These are phyloP conservation scores for Drosophila limbata DNA, from an alignment of 2,888 invertebrate genomes.

Conservation along the genomic window DNA sequence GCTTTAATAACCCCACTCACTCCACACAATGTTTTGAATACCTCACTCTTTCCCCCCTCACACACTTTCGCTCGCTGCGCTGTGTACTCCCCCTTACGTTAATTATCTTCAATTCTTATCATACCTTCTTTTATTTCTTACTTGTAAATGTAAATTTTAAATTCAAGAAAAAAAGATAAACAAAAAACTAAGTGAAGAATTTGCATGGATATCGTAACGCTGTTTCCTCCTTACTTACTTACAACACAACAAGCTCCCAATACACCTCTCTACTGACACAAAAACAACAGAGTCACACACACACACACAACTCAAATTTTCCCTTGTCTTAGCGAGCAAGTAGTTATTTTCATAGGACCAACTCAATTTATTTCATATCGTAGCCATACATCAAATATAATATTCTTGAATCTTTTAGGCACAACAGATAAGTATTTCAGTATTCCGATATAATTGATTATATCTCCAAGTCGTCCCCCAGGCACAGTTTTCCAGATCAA, in stretches of 20 bases:
- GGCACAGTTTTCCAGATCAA: constrained; percentile 22
- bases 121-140: constrained; percentile 40
- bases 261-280: constrained; percentile 23
- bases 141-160: constrained; percentile 66
- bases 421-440: constrained; percentile 66
- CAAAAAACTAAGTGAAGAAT: constrained; percentile 80
- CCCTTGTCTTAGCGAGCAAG: constrained; percentile 2
- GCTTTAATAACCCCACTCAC: constrained; percentile 29
- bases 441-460: constrained; percentile 32
- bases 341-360: constrained; percentile 12
- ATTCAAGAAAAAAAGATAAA: constrained; percentile 48
- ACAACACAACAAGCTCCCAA: constrained; percentile 34
- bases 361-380: constrained; percentile 5
- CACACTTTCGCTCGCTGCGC: constrained; percentile 34
- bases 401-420: constrained; percentile 50
- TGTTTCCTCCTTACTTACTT: constrained; percentile 75
- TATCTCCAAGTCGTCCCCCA: constrained; percentile 22
- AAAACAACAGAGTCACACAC: constrained; percentile 23
- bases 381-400: constrained; percentile 32
- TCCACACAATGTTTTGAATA: constrained; percentile 31
- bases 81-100: constrained; percentile 45
- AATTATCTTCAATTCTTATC: constrained; percentile 23
- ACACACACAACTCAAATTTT: constrained; percentile 20
- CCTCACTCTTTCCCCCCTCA: constrained; percentile 13
- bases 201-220: constrained; percentile 85